Evolutionary conservation across 2,888 invertebrate species (phyloP).

Genomic region (Conops quadrifasciatus): DNA sequence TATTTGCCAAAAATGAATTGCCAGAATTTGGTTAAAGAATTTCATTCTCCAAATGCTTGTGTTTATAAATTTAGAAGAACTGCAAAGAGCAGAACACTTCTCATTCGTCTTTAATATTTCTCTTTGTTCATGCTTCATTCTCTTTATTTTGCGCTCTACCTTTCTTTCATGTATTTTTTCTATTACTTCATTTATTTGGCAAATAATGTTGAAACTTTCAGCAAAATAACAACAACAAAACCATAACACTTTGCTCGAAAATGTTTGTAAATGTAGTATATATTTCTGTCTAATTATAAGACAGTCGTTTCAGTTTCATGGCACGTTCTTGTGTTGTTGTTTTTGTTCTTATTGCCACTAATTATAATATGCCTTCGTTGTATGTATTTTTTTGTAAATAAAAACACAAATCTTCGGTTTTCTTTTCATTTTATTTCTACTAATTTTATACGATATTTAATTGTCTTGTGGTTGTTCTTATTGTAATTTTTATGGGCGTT

Average conservation of each 20-base stretch:
- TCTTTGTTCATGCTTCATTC: no score
- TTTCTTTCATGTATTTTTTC: background rate
- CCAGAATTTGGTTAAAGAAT: no score
- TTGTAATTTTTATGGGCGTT: no score
- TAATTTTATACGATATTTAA: no score
- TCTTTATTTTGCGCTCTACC: background rate
- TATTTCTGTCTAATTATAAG: conserved; percentile 17
- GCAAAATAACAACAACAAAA: no score
- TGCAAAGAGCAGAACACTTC: no score
- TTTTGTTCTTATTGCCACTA: background rate
- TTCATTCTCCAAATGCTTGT: no score
- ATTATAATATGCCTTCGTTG: background rate
- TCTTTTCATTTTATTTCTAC: conserved; percentile 4
- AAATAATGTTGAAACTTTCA: no score
- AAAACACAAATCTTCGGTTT: conserved; percentile 13
- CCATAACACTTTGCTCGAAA: conserved; percentile 5
- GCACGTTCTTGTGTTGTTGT: background rate
- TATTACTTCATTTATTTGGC: background rate
- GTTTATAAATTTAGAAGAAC: no score
- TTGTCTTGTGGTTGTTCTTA: background rate
- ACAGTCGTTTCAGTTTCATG: background rate
- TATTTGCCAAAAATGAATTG: conserved; percentile 16
- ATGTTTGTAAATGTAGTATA: background rate
- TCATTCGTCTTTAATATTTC: background rate
- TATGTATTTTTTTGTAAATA: background rate